Evolutionary conservation across 2,888 invertebrate species (phyloP).

Genomic region (Nomada lathburiana): DNA sequence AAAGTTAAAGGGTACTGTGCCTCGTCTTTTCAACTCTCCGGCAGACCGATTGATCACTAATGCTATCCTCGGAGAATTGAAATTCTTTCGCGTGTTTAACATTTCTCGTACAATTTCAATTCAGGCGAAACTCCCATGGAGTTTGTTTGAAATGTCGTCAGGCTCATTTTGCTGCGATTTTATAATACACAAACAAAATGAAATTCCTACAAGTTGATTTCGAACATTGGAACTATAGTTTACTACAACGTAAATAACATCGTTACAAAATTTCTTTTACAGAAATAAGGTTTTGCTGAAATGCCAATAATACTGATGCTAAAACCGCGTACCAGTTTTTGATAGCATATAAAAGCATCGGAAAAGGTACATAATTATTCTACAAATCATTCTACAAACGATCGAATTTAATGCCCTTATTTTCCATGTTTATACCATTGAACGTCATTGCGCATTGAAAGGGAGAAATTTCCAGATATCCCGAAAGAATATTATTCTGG

Average conservation of each 20-base stretch:
- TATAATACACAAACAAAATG: background rate
- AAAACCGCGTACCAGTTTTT: no score
- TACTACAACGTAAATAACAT: background rate
- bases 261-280: background rate
- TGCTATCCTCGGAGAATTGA: constrained; percentile 53
- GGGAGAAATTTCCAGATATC: constrained; percentile 27
- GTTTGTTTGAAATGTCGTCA: background rate
- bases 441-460: background rate
- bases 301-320: background rate
- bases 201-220: background rate
- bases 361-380: no score
- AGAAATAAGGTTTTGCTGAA: background rate
- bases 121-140: background rate
- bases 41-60: constrained; percentile 38
- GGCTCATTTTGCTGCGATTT: background rate
- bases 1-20: constrained; percentile 68
- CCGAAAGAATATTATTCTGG: constrained; percentile 48
- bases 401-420: background rate
- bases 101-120: background rate
- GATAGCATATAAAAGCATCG: background rate
- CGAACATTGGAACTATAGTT: background rate
- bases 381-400: background rate
- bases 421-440: background rate
- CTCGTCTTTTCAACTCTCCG: constrained; percentile 65
- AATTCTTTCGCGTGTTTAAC: constrained; percentile 14